phyloP scores from a whole-genome alignment of 2,113 vertebrate species.

The Pomatostomus ruficeps region DNA sequence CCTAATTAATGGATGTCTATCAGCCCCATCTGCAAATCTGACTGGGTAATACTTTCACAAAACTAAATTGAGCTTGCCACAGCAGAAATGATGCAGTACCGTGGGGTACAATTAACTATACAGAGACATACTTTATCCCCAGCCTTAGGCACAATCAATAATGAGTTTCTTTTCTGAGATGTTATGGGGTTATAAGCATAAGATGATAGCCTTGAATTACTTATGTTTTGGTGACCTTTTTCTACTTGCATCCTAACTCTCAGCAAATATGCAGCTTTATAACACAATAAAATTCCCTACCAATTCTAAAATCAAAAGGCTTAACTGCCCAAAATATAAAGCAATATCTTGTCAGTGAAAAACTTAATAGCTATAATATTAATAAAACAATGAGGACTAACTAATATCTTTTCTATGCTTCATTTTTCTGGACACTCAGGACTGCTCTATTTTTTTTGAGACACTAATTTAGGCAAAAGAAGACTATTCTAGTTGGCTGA shows the following conservation, averaged over 20 bases:
- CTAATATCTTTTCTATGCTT: background rate
- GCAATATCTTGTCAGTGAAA: slow-evolving; percentile 38
- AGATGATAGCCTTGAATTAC: slow-evolving; percentile 63
- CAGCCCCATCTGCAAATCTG: slow-evolving; percentile 74
- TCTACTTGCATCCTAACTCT: slow-evolving; percentile 51
- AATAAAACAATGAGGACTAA: slow-evolving; percentile 28
- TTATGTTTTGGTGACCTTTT: slow-evolving; percentile 64
- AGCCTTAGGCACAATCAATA: slow-evolving; percentile 77
- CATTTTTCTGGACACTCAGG: background rate
- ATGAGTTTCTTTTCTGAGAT: slow-evolving; percentile 66
- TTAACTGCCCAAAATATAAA: slow-evolving; percentile 51
- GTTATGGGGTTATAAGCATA: slow-evolving; percentile 51
- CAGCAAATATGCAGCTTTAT: slow-evolving; percentile 54
- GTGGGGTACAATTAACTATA: slow-evolving; percentile 72
- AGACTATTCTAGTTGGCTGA: background rate
- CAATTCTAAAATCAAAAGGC: slow-evolving; percentile 56
- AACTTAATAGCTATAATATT: slow-evolving; percentile 33
- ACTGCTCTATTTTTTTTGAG: background rate
- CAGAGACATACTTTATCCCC: slow-evolving; percentile 61
- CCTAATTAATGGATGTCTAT: slow-evolving; percentile 77
- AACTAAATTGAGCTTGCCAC: slow-evolving; percentile 71
- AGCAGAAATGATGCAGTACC: slow-evolving; percentile 73
- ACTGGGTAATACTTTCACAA: slow-evolving; percentile 60
- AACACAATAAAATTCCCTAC: slow-evolving; percentile 52
- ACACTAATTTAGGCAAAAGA: background rate